A percentile compares a stretch with the other conserved stretches of the same genome.
Conservation (phyloP, 2,797 vertebrate genomes). For the Champsocephalus esox region DNA sequence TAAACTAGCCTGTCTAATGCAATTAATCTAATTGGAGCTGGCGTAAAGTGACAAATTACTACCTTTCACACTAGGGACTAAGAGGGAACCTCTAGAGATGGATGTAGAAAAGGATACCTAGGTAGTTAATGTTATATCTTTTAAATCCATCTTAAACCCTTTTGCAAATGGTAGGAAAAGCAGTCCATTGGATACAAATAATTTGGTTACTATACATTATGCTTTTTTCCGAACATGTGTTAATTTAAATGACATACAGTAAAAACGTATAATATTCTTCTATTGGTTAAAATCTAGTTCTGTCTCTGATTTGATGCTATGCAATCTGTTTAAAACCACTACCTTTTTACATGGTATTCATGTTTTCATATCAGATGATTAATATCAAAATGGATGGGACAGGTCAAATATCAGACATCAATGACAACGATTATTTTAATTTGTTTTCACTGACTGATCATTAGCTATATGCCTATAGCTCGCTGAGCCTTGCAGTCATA, state of each 20-base stretch:
- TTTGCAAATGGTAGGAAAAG: conserved; percentile 55
- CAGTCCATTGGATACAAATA: conserved; percentile 54
- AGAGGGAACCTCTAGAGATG: conserved; percentile 77
- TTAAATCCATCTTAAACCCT: conserved; percentile 65
- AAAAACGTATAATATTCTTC: background rate
- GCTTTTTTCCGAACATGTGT: conserved; percentile 34
- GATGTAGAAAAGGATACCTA: conserved; percentile 71
- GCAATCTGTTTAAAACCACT: background rate
- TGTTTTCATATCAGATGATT: conserved; percentile 17
- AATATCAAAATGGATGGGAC: conserved; percentile 9
- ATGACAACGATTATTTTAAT: background rate
- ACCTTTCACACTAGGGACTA: conserved; percentile 89
- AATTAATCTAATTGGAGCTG: conserved; percentile 84
- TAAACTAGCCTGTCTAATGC: conserved; percentile 83
- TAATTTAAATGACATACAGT: conserved; percentile 33
- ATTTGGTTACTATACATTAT: conserved; percentile 40
- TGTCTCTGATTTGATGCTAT: background rate
- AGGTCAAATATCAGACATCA: conserved; percentile 24
- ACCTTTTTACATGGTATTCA: background rate
- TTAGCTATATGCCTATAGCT: conserved; percentile 40
- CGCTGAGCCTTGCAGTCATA: conserved; percentile 34
- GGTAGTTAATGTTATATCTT: conserved; percentile 72
- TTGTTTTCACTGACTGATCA: conserved; percentile 36
- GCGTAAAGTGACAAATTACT: conserved; percentile 93
- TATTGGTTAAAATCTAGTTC: background rate